Conservation (phyloP, 1,140 invertebrate genomes). For the Drosophila busckii region DNA sequence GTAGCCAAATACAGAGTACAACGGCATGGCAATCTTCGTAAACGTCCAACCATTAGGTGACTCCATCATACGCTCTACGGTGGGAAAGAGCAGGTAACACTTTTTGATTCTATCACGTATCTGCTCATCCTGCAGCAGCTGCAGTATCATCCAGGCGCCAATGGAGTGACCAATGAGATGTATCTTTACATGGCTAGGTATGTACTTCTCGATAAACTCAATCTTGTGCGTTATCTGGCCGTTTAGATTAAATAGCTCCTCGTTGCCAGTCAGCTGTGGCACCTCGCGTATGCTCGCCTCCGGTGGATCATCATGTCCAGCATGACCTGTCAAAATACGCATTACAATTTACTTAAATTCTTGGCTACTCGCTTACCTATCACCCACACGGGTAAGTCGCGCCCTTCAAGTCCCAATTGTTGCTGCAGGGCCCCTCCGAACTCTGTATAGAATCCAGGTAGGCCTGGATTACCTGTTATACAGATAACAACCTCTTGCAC, state of each 20-base stretch:
- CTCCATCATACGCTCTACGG: constrained; percentile 87
- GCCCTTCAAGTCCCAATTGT: constrained; percentile 75
- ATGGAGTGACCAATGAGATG: constrained; percentile 92
- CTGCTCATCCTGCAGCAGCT: constrained; percentile 83
- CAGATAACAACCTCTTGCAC: constrained; percentile 81
- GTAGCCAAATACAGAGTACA: constrained; percentile 67
- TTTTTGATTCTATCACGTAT: constrained; percentile 80
- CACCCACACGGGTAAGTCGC: constrained; percentile 85
- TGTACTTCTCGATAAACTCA: constrained; percentile 86
- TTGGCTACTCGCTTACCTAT: constrained; percentile 58
- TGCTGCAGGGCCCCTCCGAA: constrained; percentile 84
- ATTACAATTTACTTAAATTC: not conserved
- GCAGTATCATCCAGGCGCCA: constrained; percentile 88
- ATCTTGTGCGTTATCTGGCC: constrained; percentile 91
- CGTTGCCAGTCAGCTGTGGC: constrained; percentile 80
- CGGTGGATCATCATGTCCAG: constrained; percentile 83
- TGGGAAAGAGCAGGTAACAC: constrained; percentile 89
- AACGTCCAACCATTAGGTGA: constrained; percentile 85
- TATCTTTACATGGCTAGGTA: constrained; percentile 84
- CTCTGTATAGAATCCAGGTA: constrained; percentile 85
- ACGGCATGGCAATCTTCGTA: constrained; percentile 75
- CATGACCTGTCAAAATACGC: constrained; percentile 81
- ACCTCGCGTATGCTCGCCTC: constrained; percentile 73
- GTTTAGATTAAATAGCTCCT: constrained; percentile 83
- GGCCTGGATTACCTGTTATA: constrained; percentile 86